A percentile compares a stretch with the other conserved stretches of the same genome.
These are phyloP conservation scores for Drosophila funebris DNA, from an alignment of 1,140 invertebrate genomes.

Conservation along the genomic window DNA sequence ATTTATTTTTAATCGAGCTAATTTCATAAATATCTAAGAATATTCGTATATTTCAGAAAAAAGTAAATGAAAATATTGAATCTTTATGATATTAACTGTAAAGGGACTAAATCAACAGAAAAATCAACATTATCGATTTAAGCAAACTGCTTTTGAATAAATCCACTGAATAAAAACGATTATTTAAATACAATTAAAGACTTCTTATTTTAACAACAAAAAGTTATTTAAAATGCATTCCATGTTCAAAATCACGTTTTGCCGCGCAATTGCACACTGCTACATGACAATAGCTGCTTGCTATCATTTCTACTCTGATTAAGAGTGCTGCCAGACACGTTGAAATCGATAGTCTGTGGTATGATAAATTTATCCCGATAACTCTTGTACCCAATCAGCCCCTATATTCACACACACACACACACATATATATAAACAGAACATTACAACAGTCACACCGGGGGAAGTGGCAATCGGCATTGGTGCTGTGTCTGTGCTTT, in stretches of 20 bases:
- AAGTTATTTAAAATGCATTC: background rate
- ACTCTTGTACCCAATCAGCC: constrained; percentile 20
- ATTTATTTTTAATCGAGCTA: constrained; percentile 53
- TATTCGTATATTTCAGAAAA: constrained; percentile 21
- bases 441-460: constrained; percentile 2
- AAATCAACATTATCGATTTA: constrained; percentile 47
- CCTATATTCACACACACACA: constrained; percentile 13
- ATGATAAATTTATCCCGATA: constrained; percentile 11
- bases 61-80: constrained; percentile 37
- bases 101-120: constrained; percentile 54
- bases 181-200: constrained; percentile 13
- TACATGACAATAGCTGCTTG: constrained; percentile 24
- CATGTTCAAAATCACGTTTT: background rate
- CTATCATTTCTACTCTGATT: constrained; percentile 1
- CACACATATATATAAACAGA: background rate
- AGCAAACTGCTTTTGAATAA: constrained; percentile 70
- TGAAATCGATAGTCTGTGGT: constrained; percentile 9
- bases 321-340: constrained; percentile 10
- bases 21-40: constrained; percentile 19
- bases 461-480: constrained; percentile 38
- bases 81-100: constrained; percentile 68
- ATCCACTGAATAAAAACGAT: constrained; percentile 51
- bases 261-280: background rate
- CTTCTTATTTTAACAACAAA: background rate
- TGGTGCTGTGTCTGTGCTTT: constrained; percentile 43